Percentiles rank a stretch among this genome's conserved stretches.
Evolutionary conservation across 2,888 invertebrate genomes (phyloP).

Genomic region (Trissolcus japonicus): DNA sequence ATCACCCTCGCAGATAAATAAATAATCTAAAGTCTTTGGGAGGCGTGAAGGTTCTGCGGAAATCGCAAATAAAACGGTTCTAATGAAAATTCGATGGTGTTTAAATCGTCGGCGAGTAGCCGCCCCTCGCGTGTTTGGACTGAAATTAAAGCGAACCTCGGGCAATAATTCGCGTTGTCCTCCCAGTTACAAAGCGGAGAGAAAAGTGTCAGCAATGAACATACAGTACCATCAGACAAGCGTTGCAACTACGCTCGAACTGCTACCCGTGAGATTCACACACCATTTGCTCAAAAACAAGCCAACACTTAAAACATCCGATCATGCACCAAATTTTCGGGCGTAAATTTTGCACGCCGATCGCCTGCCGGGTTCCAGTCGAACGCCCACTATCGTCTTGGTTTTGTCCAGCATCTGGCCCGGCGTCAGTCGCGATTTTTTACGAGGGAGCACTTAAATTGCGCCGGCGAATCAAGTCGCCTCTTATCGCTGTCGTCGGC

Average conservation of each 20-base stretch:
- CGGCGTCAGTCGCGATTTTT: conserved; percentile 22
- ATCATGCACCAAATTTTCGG: background rate
- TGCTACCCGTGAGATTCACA: conserved; percentile 11
- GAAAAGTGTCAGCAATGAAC: conserved; percentile 5
- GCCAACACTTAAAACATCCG: conserved; percentile 11
- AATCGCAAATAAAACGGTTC: conserved; percentile 15
- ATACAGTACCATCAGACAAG: background rate
- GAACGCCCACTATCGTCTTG: conserved; percentile 23
- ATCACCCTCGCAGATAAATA: too few species aligned
- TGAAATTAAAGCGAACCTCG: conserved; percentile 17
- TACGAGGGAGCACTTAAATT: conserved; percentile 19
- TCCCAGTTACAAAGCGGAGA: background rate
- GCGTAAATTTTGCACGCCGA: conserved; percentile 13
- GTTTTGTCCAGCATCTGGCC: conserved; percentile 1
- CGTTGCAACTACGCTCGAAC: background rate
- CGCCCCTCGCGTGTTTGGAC: conserved; percentile 19
- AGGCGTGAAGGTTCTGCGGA: background rate
- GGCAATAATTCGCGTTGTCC: conserved; percentile 10
- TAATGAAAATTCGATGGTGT: conserved; percentile 15
- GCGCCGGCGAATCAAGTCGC: conserved; percentile 12
- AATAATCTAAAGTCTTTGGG: too few species aligned
- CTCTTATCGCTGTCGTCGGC: conserved; percentile 9
- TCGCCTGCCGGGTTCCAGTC: conserved; percentile 23
- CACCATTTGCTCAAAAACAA: conserved; percentile 17
- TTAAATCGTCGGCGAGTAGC: background rate